Percentiles rank a stretch among this genome's conserved stretches.
Evolutionary conservation across 37 sponge, comb jelly and placozoan species (phyloP).

Genomic region (Trichoplax adhaerens): DNA sequence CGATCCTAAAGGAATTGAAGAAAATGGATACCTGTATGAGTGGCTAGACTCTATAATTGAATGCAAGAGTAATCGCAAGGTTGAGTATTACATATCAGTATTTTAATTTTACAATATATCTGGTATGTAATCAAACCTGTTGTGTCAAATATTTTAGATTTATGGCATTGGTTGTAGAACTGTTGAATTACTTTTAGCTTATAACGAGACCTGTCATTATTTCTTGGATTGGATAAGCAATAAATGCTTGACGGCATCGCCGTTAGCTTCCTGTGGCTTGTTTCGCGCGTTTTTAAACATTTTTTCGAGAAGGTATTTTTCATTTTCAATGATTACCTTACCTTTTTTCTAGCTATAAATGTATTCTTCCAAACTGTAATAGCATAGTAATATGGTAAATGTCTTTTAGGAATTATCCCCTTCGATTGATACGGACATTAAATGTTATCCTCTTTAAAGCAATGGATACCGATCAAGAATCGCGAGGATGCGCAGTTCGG

Average conservation of each 20-base stretch:
- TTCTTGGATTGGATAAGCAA: slow-evolving; percentile 68
- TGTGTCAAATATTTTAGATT: slow-evolving; percentile 16
- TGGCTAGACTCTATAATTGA: slow-evolving; percentile 71
- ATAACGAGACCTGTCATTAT: slow-evolving; percentile 28
- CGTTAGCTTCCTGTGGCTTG: slow-evolving; percentile 4
- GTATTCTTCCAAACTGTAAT: too few relatives aligned
- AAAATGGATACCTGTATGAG: slow-evolving; percentile 35
- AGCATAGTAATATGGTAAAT: too few relatives aligned
- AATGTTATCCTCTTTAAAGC: slow-evolving; percentile 73
- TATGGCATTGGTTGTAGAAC: slow-evolving; percentile 52
- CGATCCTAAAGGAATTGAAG: slow-evolving; percentile 38
- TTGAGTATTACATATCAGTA: background rate
- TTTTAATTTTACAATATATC: background rate
- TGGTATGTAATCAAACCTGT: background rate
- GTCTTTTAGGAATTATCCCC: slow-evolving; percentile 26
- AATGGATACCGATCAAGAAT: slow-evolving; percentile 35
- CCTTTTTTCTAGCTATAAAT: too few relatives aligned
- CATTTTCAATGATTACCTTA: too few relatives aligned
- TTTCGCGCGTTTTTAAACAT: slow-evolving; percentile 65
- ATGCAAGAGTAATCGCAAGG: slow-evolving; percentile 16
- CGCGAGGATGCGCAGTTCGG: slow-evolving; percentile 50
- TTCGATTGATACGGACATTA: slow-evolving; percentile 56
- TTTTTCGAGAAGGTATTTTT: slow-evolving; percentile 25
- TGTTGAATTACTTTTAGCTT: slow-evolving; percentile 50
- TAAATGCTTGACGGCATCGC: slow-evolving; percentile 38